A percentile compares a stretch with the other conserved stretches of the same genome.
Evolutionary conservation across 2,888 invertebrate species (phyloP).

Genomic region (Ceratothoa steindachneri): DNA sequence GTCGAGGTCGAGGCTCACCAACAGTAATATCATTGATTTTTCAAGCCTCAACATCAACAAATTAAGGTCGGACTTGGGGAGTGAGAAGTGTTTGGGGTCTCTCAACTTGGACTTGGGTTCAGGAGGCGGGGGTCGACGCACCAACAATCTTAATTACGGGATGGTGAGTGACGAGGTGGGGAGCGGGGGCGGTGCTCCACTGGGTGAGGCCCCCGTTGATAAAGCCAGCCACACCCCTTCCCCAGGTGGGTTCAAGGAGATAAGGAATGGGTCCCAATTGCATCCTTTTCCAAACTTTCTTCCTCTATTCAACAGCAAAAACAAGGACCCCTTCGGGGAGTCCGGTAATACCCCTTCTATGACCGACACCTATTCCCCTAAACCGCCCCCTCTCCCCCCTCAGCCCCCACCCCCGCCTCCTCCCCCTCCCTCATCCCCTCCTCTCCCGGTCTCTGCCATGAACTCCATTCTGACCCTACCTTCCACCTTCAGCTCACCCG

Average conservation of each 20-base stretch:
- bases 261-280: not conserved
- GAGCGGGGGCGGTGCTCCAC: not conserved
- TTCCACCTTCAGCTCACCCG: not conserved
- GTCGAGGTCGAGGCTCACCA: not conserved
- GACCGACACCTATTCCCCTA: not conserved
- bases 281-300: not conserved
- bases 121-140: not conserved
- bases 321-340: not conserved
- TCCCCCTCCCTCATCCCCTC: constrained; percentile 14
- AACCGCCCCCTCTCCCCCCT: not conserved
- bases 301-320: not conserved
- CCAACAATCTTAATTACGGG: not conserved
- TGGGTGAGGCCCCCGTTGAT: not conserved
- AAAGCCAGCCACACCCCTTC: not conserved
- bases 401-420: constrained; percentile 15
- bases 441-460: constrained; percentile 13
- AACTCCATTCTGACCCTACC: not conserved
- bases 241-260: not conserved
- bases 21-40: not conserved
- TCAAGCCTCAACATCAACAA: not conserved
- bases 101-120: not conserved
- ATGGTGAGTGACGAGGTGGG: not conserved
- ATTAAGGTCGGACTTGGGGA: not conserved
- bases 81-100: not conserved
- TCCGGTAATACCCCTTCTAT: not conserved